Conservation (phyloP, 2,888 invertebrate genomes). For the Lomographa bimaculata region DNA sequence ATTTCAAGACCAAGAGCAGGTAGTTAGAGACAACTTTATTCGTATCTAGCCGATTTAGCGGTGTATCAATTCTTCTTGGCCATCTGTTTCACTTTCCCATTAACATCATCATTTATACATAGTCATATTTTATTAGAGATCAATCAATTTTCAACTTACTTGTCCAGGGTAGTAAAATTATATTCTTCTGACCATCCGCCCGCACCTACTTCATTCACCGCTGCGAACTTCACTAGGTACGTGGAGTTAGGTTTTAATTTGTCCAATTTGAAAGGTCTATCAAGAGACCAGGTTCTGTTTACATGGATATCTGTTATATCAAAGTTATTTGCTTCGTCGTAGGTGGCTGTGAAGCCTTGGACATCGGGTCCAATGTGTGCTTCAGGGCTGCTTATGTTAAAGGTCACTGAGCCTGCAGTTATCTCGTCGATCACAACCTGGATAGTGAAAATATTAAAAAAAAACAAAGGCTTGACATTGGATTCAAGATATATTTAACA, state of each 20-base stretch:
- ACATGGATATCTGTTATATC: slow-evolving; percentile 60
- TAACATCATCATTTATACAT: no score
- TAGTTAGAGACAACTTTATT: no score
- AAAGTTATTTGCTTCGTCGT: slow-evolving; percentile 58
- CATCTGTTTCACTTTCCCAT: no score
- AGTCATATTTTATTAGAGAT: no score
- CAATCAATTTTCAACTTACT: slow-evolving; percentile 53
- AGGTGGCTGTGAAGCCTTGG: slow-evolving; percentile 61
- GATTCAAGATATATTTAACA: no score
- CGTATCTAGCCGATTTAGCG: no score
- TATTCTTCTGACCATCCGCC: slow-evolving; percentile 48
- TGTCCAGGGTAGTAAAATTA: slow-evolving; percentile 57
- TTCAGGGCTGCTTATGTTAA: slow-evolving; percentile 47
- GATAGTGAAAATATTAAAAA: no score
- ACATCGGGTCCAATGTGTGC: slow-evolving; percentile 49
- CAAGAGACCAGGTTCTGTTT: slow-evolving; percentile 66
- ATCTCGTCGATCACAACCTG: slow-evolving; percentile 47
- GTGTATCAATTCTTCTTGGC: no score
- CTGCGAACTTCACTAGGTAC: slow-evolving; percentile 62
- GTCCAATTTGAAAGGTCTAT: slow-evolving; percentile 56
- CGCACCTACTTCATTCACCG: slow-evolving; percentile 61
- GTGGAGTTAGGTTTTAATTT: slow-evolving; percentile 58
- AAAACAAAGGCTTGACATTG: no score
- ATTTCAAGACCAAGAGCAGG: no score
- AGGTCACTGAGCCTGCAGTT: slow-evolving; percentile 58